Base-by-base conservation (phyloP, 2,113 vertebrate genomes). In the Misgurnus mizolepis region DNA sequence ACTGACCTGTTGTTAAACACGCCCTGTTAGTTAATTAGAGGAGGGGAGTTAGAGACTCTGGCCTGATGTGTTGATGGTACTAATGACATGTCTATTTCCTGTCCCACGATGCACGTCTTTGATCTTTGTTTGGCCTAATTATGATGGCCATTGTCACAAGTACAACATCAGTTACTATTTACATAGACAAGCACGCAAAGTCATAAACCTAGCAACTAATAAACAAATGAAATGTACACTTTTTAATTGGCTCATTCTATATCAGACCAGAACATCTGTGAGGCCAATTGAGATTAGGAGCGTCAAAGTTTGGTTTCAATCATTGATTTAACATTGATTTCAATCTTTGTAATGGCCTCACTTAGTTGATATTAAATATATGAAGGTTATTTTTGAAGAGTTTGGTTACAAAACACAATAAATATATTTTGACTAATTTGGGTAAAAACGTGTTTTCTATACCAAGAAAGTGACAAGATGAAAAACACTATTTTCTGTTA, bases 51-150 rank as follows among this genome's bases (percentile, higher is more conserved):
- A 14, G 68, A 68, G 11, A 34, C 73, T 79, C 69, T 22, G 8
- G 66, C 84, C 62, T 39, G 6, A 73, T 40, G 79, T 79, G 81
- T 74, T 86, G 83, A 77, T 80, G 41, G 55, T 65, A 53, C 27
- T 74, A 82, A 79, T 75, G 41, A 61, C 12, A 14, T 79, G 80
- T 76, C 53, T 79, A 72, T 82, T 83, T 87, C 80, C 84, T 86
- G 61, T 82, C 72, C 77, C 82, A 76, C 72, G 55, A 72, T 71
- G 71, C 62, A 66, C 10, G 4, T 14, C 80, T 86, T 86, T 84
- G 77, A 84, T 83, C 69, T 79, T 76, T 81, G 76, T 80, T 82
- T 84, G 58, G 61, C 55, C 18, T 77, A 41, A 49, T 81, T 82
- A 72, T 43, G 55, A 74, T 58, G 60, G 72, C 67, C 82, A 77